Conservation (phyloP, 2,797 vertebrate genomes). For the Potorous gilbertii region DNA sequence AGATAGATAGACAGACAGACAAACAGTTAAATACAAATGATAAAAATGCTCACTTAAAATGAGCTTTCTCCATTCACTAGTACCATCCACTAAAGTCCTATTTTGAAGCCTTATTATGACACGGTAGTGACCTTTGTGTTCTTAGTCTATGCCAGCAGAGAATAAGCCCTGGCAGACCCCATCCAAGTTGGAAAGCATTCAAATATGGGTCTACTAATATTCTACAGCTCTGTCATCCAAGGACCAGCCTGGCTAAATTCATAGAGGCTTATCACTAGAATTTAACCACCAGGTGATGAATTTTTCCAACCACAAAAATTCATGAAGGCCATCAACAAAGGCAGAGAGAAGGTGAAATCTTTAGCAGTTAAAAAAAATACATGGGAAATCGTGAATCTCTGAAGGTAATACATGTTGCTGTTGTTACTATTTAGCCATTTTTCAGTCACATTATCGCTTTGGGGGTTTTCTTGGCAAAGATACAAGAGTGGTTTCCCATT, state of each 20-base stretch:
- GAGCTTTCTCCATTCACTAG: background rate
- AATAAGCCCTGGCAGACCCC: background rate
- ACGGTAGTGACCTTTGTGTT: background rate
- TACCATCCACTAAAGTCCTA: background rate
- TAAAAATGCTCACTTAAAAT: background rate
- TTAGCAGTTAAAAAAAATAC: background rate
- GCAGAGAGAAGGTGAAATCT: background rate
- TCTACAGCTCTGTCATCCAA: background rate
- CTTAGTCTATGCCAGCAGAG: background rate
- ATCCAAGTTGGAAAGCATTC: background rate
- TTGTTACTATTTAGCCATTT: background rate
- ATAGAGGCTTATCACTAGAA: conserved; percentile 1
- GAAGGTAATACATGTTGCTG: background rate
- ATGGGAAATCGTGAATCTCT: background rate
- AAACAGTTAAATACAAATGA: background rate
- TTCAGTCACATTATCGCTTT: background rate
- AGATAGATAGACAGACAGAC: background rate
- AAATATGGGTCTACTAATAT: background rate
- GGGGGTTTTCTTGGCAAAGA: background rate
- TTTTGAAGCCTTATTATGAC: background rate
- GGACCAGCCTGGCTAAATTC: background rate
- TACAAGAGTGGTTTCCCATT: background rate
- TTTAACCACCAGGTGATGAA: background rate
- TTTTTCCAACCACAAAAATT: background rate
- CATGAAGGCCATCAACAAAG: background rate